Conservation (phyloP, 2,113 vertebrate species). For the Podarcis raffonei region DNA sequence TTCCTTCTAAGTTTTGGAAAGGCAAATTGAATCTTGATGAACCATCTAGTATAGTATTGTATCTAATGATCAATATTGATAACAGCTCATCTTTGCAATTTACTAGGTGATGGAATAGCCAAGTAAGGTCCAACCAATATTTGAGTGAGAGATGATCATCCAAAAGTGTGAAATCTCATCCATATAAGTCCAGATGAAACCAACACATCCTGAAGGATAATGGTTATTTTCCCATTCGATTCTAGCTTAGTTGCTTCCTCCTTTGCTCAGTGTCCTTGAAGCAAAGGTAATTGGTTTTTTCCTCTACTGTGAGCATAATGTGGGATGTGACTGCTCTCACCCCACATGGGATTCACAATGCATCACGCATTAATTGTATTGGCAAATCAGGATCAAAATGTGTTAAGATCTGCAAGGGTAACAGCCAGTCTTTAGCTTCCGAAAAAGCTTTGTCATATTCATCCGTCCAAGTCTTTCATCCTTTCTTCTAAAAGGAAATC, state of each 20-base stretch:
- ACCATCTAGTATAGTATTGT: constrained; percentile 45
- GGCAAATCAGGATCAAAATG: constrained; percentile 63
- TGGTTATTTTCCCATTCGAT: constrained; percentile 49
- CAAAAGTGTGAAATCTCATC: constrained; percentile 51
- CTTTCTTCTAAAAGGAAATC: constrained; percentile 12
- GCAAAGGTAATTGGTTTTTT: constrained; percentile 67
- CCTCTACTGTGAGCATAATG: constrained; percentile 53
- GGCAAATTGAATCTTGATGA: constrained; percentile 53
- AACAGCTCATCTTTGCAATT: constrained; percentile 52
- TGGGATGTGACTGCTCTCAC: constrained; percentile 49
- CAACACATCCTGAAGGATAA: constrained; percentile 45
- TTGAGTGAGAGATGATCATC: constrained; percentile 41
- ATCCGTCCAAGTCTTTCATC: constrained; percentile 6
- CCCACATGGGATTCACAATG: constrained; percentile 18
- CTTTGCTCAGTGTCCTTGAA: constrained; percentile 64
- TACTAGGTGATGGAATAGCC: constrained; percentile 49
- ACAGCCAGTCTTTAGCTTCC: constrained; percentile 35
- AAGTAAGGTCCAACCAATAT: constrained; percentile 43
- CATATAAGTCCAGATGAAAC: constrained; percentile 43
- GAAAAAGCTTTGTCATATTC: constrained; percentile 11
- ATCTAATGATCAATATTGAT: constrained; percentile 60
- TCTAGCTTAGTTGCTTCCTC: constrained; percentile 53
- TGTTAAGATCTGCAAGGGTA: constrained; percentile 45
- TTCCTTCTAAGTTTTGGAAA: constrained; percentile 9
- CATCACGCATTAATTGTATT: constrained; percentile 57